Percentiles rank a stretch among this genome's conserved stretches.
These are phyloP conservation scores for Harpagoxenus sublaevis DNA, from an alignment of 2,888 invertebrate species.

Conservation along the genomic window DNA sequence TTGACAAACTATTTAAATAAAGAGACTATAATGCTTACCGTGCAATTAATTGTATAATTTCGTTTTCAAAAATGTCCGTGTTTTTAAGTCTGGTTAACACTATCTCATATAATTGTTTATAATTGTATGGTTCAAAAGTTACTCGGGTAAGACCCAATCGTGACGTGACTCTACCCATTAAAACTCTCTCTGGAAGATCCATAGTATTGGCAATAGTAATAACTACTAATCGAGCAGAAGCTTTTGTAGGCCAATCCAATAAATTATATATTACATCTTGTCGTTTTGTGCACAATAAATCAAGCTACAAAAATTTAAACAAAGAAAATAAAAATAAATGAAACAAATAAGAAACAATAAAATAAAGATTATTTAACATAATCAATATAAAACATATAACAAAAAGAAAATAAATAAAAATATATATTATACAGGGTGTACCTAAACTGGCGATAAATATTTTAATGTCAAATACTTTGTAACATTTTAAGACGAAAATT, in stretches of 20 bases:
- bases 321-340: constrained; percentile 41
- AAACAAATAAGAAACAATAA: constrained; percentile 64
- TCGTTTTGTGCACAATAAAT: constrained; percentile 96
- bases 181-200: constrained; percentile 97
- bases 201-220: constrained; percentile 99
- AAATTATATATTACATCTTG: constrained; percentile 99
- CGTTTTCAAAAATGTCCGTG: constrained; percentile 92
- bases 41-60: constrained; percentile 96
- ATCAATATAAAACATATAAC: constrained; percentile 89
- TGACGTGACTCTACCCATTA: constrained; percentile 93
- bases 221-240: constrained; percentile 93
- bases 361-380: constrained; percentile 88
- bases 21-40: constrained; percentile 87
- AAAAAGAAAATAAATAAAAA: background rate
- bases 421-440: background rate
- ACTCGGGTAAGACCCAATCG: constrained; percentile 94
- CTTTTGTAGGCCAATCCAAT: constrained; percentile 97
- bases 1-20: background rate
- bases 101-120: constrained; percentile 94
- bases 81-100: constrained; percentile 91
- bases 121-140: constrained; percentile 97
- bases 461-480: too few species aligned
- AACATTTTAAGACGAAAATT: too few species aligned
- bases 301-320: constrained; percentile 89
- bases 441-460: too few species aligned